Evolutionary conservation across 2,797 vertebrate genomes (phyloP).

Genomic region (Gymnoscopelus microlampas): DNA sequence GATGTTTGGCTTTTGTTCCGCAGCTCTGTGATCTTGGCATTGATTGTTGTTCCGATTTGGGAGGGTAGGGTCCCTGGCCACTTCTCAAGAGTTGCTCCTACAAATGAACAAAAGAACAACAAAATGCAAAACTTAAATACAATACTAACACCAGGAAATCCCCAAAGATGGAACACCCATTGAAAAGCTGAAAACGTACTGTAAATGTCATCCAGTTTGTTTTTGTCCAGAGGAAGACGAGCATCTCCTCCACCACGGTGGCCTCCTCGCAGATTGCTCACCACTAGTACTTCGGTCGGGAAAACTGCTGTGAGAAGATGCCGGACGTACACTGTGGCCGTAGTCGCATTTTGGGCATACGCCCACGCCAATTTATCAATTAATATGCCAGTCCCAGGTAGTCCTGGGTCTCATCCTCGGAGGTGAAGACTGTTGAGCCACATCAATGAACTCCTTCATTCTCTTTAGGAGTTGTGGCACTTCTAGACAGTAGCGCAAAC

Average conservation of each 20-base stretch:
- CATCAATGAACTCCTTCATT: conserved; percentile 16
- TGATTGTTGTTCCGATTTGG: conserved; percentile 10
- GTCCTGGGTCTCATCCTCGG: conserved; percentile 17
- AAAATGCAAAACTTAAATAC: not conserved
- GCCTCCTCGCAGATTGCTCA: conserved; percentile 13
- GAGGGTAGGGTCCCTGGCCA: conserved; percentile 19
- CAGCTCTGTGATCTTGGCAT: conserved; percentile 11
- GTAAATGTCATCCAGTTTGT: conserved; percentile 12
- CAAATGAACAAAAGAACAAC: not conserved
- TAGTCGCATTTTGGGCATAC: conserved; percentile 6
- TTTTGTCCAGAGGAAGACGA: conserved; percentile 12
- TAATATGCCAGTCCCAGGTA: conserved; percentile 16
- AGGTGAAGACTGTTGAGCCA: not conserved
- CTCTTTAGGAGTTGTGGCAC: conserved; percentile 22
- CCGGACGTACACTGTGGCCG: conserved; percentile 9
- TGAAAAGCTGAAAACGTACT: conserved; percentile 10
- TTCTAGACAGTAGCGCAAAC: conserved; percentile 18
- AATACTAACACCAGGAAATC: conserved; percentile 14
- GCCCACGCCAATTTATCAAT: conserved; percentile 19
- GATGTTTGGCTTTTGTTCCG: not conserved
- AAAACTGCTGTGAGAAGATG: conserved; percentile 17
- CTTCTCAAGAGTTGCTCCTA: conserved; percentile 21
- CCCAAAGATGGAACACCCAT: not conserved
- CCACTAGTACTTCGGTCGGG: conserved; percentile 9
- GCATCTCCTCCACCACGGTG: conserved; percentile 8